Conservation (phyloP, 2,888 invertebrate species). For the Dorcus parallelipipedus region DNA sequence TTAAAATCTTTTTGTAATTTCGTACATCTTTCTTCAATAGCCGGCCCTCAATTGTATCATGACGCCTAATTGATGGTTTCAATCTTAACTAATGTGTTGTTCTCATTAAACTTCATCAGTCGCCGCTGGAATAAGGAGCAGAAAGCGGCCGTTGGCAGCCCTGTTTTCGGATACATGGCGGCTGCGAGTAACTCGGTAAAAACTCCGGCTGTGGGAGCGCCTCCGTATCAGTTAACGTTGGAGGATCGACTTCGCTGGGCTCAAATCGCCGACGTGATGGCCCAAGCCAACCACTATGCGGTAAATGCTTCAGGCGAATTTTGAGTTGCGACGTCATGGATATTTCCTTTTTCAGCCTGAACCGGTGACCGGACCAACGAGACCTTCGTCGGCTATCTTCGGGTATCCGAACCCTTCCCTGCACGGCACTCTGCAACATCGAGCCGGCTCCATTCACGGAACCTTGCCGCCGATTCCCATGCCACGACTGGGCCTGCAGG, state of each 20-base stretch:
- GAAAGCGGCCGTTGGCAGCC: constrained; percentile 75
- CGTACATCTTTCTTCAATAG: too few relatives aligned
- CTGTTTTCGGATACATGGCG: constrained; percentile 85
- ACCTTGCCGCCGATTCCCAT: constrained; percentile 69
- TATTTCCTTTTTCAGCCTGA: constrained; percentile 57
- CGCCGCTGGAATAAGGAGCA: constrained; percentile 89
- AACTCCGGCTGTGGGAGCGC: constrained; percentile 68
- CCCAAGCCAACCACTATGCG: constrained; percentile 79
- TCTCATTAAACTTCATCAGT: constrained; percentile 46
- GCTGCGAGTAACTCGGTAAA: constrained; percentile 66
- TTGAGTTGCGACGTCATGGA: too few relatives aligned
- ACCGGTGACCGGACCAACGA: constrained; percentile 65
- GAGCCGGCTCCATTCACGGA: constrained; percentile 48
- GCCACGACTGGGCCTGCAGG: constrained; percentile 59
- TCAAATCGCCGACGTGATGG: constrained; percentile 85
- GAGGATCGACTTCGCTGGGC: constrained; percentile 86
- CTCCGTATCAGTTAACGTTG: constrained; percentile 74
- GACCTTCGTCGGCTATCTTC: constrained; percentile 81
- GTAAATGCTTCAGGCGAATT: constrained; percentile 51
- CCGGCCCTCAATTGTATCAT: too few relatives aligned
- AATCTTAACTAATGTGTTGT: too few relatives aligned
- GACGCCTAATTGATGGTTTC: constrained; percentile 68
- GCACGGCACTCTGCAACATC: constrained; percentile 48
- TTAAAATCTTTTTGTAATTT: too few relatives aligned
- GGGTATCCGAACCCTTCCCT: constrained; percentile 66